Evolutionary conservation across 2,113 vertebrate genomes (phyloP).

Genomic region (Pedetes capensis): DNA sequence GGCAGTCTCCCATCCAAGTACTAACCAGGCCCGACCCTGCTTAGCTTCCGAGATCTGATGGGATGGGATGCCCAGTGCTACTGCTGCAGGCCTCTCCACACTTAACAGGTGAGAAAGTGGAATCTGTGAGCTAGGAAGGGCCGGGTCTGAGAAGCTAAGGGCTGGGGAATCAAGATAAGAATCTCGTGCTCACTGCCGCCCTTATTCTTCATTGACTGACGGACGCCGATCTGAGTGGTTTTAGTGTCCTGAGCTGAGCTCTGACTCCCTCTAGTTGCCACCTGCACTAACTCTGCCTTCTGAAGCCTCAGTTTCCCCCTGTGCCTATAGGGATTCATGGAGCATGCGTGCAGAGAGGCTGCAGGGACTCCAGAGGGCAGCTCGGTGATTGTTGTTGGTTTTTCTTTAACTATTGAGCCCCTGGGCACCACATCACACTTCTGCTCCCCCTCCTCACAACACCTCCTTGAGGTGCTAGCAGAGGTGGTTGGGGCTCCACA

Average conservation of each 20-base stretch:
- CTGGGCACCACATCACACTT: background rate
- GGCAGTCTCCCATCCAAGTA: too few relatives aligned
- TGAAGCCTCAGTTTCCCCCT: background rate
- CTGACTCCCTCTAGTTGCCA: background rate
- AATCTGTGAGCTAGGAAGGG: background rate
- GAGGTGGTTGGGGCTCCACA: rapidly evolving
- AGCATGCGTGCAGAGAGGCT: rapidly evolving
- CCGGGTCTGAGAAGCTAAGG: background rate
- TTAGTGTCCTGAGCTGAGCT: background rate
- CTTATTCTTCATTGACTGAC: background rate
- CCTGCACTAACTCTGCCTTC: background rate
- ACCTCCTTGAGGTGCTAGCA: background rate
- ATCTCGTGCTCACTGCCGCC: background rate
- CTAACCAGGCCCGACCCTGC: too few relatives aligned
- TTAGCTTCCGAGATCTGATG: too few relatives aligned
- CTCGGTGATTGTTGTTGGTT: background rate
- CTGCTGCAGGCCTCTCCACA: too few relatives aligned
- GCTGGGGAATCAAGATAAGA: background rate
- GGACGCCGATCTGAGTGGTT: rapidly evolving
- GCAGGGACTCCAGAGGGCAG: background rate
- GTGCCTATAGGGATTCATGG: rapidly evolving
- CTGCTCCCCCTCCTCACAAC: background rate
- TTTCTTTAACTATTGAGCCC: background rate
- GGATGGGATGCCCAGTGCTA: too few relatives aligned
- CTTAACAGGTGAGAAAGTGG: background rate